Evolutionary conservation across 2,797 vertebrate species (phyloP), one percentile per base, ranked within the genome.

Genomic region (Nothura maculosa): DNA sequence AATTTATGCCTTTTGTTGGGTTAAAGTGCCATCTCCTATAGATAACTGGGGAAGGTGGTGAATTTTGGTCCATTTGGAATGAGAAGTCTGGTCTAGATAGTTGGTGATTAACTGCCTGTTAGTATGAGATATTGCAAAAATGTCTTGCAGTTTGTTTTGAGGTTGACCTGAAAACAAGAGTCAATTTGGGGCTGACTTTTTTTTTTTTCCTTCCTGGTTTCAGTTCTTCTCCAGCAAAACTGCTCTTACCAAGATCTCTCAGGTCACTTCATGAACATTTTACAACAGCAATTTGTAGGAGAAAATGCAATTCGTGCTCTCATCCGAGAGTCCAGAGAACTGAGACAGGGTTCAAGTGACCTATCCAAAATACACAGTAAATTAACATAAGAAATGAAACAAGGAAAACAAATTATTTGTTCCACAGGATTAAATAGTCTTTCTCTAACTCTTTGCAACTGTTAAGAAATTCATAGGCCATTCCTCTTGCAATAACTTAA

Each of bases 391-490:
- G 78, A 89, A 89, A 72, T 77, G 61, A 88, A 80, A 80, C 40
- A 74, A 42, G 38, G 28, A 89, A 55, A 96, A 77, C 77, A 96
- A 67, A 52, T 91, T 93, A 69, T 34, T 93, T 95, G 52, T 77
- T 91, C 25, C 89, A 60, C 19, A 48, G 60, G 47, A 67, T 88
- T 94, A 86, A 93, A 93, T 90, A 86, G 47, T 66, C 67, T 76
- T 92, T 83, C 79, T 43, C 55, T 92, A 90, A 60, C 32, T 90
- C 66, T 38, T 60, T 85, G 74, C 27, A 92, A 78, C 79, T 94
- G 50, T 82, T 96, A 93, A 94, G 94, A 94, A 95, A 95, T 95
- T 95, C 76, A 89, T 88, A 63, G 87, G 34, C 68, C 54, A 62
- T 92, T 95, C 90, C 62, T 88, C 66, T 85, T 93, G 67, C 84